phyloP scores from a whole-genome alignment of 2,888 invertebrate species.

The Lacanobia oleracea region DNA sequence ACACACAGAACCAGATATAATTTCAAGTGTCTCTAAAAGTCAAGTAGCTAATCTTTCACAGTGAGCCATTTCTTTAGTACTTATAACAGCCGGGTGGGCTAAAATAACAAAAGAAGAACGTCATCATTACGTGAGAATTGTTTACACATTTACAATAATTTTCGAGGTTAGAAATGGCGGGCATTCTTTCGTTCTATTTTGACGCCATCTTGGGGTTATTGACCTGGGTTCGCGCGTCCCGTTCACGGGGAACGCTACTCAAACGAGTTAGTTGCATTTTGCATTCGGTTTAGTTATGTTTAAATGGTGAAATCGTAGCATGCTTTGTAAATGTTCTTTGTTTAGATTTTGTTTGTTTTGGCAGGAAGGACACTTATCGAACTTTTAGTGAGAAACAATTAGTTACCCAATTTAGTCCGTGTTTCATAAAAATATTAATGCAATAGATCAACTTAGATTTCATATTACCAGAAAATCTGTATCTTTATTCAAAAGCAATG shows the following conservation, averaged over 20 bases:
- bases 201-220: constrained; percentile 86
- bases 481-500: not conserved
- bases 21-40: constrained; percentile 47
- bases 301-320: constrained; percentile 61
- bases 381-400: rapidly evolving
- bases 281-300: constrained; percentile 70
- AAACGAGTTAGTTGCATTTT: constrained; percentile 74
- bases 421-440: not conserved
- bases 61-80: constrained; percentile 40
- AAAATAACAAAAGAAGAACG: constrained; percentile 44
- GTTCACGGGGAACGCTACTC: constrained; percentile 73
- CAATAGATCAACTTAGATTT: not conserved
- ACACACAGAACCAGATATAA: constrained; percentile 33
- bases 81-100: constrained; percentile 35
- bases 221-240: constrained; percentile 82
- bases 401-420: rapidly evolving
- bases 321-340: constrained; percentile 62
- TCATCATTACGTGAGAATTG: constrained; percentile 69
- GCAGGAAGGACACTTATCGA: not conserved
- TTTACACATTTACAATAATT: constrained; percentile 80
- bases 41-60: constrained; percentile 48
- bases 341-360: constrained; percentile 9
- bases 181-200: constrained; percentile 89
- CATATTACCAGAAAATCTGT: not conserved
- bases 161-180: constrained; percentile 88